Conservation (phyloP, 2,797 vertebrate species). For the Sebastes wilsoni region DNA sequence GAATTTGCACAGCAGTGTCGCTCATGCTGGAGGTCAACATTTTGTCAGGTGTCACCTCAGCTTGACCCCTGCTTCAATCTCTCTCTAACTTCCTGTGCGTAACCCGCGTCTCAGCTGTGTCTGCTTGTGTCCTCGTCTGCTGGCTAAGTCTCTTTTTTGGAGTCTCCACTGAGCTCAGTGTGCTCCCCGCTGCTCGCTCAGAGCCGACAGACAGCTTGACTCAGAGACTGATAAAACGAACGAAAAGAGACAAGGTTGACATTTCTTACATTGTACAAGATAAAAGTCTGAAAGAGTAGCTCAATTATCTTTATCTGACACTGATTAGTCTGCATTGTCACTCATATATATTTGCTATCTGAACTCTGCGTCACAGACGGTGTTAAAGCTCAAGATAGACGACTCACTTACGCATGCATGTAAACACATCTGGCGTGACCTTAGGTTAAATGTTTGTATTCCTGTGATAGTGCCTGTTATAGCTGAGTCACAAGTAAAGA, state of each 20-base stretch:
- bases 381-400: neutral
- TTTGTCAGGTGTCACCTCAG: conserved; percentile 62
- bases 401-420: neutral
- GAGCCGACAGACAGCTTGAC: neutral
- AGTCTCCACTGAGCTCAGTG: neutral
- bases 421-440: neutral
- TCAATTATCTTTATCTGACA: neutral
- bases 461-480: neutral
- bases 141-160: conserved; percentile 2
- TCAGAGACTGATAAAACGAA: conserved; percentile 16
- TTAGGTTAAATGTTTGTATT: neutral
- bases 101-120: conserved; percentile 31
- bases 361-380: neutral
- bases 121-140: conserved; percentile 13
- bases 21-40: conserved; percentile 31
- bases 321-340: neutral
- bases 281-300: neutral
- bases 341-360: neutral
- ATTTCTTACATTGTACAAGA: neutral
- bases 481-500: neutral
- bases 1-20: neutral
- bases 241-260: conserved; percentile 2
- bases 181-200: neutral
- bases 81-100: conserved; percentile 38
- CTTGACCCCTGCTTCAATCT: conserved; percentile 44